Evolutionary conservation across 1,140 invertebrate genomes (phyloP).

Genomic region (Drosophila orosa): DNA sequence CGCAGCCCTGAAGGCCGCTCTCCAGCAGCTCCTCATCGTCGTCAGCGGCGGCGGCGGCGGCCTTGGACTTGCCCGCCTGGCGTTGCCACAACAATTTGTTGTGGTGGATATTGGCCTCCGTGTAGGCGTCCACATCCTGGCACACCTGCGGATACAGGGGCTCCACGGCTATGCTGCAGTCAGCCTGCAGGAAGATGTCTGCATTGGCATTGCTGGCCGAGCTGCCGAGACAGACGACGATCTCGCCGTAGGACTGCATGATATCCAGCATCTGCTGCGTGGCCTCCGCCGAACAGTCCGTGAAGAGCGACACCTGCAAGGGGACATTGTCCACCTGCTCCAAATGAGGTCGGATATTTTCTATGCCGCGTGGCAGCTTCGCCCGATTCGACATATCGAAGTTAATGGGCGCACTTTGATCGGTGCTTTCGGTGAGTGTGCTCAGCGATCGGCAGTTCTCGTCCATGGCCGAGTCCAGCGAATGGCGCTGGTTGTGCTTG

Average conservation of each 20-base stretch:
- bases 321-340: conserved; percentile 98
- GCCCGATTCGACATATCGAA: conserved; percentile 97
- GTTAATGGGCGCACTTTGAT: conserved; percentile 94
- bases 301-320: conserved; percentile 97
- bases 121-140: conserved; percentile 87
- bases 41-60: background rate
- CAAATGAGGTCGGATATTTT: conserved; percentile 98
- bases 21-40: conserved; percentile 71
- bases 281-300: conserved; percentile 95
- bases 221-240: conserved; percentile 93
- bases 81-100: conserved; percentile 75
- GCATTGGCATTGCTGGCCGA: conserved; percentile 95
- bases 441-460: conserved; percentile 91
- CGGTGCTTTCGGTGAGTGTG: conserved; percentile 93
- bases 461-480: conserved; percentile 86
- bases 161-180: conserved; percentile 95
- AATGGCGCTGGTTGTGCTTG: conserved; percentile 63
- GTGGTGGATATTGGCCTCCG: conserved; percentile 73
- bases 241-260: conserved; percentile 98
- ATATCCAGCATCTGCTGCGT: conserved; percentile 96
- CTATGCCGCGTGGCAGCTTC: conserved; percentile 97
- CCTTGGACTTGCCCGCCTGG: conserved; percentile 29
- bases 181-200: conserved; percentile 96
- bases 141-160: conserved; percentile 96
- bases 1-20: conserved; percentile 58